phyloP scores from a whole-genome alignment of 2,888 invertebrate species.

The Chloroclysta siterata region DNA sequence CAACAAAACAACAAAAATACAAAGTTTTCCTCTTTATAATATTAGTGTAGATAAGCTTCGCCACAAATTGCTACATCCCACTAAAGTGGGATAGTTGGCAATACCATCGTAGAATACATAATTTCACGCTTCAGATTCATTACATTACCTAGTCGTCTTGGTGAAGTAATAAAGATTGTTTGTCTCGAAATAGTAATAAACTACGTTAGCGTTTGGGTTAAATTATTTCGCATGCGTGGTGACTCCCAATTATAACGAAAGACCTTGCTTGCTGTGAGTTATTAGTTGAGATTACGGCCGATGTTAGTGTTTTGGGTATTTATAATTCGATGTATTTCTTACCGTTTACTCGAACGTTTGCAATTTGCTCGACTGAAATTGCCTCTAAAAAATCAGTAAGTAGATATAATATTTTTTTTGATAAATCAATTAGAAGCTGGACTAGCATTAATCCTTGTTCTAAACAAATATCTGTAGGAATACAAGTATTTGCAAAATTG shows the following conservation, averaged over 20 bases:
- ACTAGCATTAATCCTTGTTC: too few relatives aligned
- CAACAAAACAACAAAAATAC: too few relatives aligned
- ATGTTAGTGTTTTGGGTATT: background rate
- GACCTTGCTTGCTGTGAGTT: constrained; percentile 17
- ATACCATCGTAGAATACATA: background rate
- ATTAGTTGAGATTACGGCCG: constrained; percentile 9
- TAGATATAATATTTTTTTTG: too few relatives aligned
- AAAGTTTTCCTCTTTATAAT: too few relatives aligned
- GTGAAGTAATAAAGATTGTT: constrained; percentile 13
- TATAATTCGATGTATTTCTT: background rate
- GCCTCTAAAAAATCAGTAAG: too few relatives aligned
- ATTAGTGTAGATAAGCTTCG: too few relatives aligned
- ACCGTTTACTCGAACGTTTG: too few relatives aligned
- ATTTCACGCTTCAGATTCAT: constrained; percentile 14
- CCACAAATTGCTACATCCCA: background rate
- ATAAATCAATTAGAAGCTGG: too few relatives aligned
- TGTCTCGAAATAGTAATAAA: constrained; percentile 9
- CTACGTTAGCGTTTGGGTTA: constrained; percentile 6
- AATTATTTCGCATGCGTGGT: constrained; percentile 19
- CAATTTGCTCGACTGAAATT: too few relatives aligned
- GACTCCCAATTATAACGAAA: constrained; percentile 16
- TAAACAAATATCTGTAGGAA: too few relatives aligned
- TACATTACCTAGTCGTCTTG: background rate
- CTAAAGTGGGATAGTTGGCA: constrained; percentile 1
- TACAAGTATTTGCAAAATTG: too few relatives aligned